Base-by-base conservation (phyloP, 1,140 invertebrate species). In the Drosophila bipectinata region DNA sequence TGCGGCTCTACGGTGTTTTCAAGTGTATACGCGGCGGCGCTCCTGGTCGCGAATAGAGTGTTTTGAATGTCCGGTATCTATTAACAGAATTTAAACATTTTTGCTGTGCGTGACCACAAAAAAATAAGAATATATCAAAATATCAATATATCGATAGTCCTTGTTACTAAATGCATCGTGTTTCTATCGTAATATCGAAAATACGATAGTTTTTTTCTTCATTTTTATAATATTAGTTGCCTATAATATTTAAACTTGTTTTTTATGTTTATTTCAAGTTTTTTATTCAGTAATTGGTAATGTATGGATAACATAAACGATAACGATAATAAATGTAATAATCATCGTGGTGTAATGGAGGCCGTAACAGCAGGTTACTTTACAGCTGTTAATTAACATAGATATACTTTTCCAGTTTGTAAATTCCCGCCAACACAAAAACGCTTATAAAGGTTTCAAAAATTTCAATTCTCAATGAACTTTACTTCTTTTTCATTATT, bases 51-150 rank as follows among this genome's bases (percentile, higher is more conserved):
- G 47, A 69, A 45, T 30, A 21, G 39, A 48, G 54, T 71, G 37
- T 51, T 54, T 54, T 62, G 54, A 51, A 37, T 44, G 55, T 56
- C 37, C 58, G 34, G 28, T 49, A 53, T 39, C 53, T 54, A 47
- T 75, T 79, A 67, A 62, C 68, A 75, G 68, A 73, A 71, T 57
- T 81, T 55, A 48, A 71, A 87, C 81, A 85, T 85, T 79, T 82
- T 66, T 61, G 47, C 28, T 53, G 54, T 41, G 39, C 39, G 14
- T 37, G 34, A 37, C 34, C 34, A 37, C 34, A 37, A 37, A 37
- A 32, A 37, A 37, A 37, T 6, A 28, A 6, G 26, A 28, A 28
- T 28, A 28, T 28, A 28, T 28, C 26, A 28, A 28, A 28, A 28
- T 28, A 28, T 28, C 26, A 28, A 28, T 28, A 28, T 28, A 28